These are phyloP conservation scores for Nephrotoma guestfalica DNA, from an alignment of 2,888 invertebrate species.

Conservation along the genomic window DNA sequence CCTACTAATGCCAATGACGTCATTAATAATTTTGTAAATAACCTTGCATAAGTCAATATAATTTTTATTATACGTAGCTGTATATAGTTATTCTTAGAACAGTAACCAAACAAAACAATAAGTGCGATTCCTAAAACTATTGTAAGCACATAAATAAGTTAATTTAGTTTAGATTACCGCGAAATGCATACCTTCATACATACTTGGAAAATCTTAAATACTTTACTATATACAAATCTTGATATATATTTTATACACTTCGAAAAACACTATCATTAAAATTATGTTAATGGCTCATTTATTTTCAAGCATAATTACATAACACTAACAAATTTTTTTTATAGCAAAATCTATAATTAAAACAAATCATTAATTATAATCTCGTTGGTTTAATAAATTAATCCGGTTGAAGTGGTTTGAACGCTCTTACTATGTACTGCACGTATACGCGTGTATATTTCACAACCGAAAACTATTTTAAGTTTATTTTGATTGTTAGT, in stretches of 20 bases:
- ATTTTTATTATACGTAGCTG: background rate
- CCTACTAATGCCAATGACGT: background rate
- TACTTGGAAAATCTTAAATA: no score
- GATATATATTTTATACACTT: background rate
- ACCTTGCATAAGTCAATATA: background rate
- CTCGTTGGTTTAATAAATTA: background rate
- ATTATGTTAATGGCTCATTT: background rate
- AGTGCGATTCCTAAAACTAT: background rate
- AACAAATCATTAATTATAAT: background rate
- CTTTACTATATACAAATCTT: background rate
- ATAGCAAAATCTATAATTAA: background rate
- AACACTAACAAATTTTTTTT: background rate
- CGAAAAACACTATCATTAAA: background rate
- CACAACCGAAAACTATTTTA: background rate
- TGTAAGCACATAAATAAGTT: background rate
- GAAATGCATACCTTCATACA: background rate
- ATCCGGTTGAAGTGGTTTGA: background rate
- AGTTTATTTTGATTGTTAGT: background rate
- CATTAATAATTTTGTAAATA: background rate
- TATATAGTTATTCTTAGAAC: background rate
- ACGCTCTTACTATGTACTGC: background rate
- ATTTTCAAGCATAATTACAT: background rate
- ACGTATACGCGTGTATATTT: background rate
- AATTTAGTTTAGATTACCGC: background rate
- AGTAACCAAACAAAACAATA: background rate